Conservation (phyloP, 2,113 vertebrate species). For the Ivindomyrus marchei region DNA sequence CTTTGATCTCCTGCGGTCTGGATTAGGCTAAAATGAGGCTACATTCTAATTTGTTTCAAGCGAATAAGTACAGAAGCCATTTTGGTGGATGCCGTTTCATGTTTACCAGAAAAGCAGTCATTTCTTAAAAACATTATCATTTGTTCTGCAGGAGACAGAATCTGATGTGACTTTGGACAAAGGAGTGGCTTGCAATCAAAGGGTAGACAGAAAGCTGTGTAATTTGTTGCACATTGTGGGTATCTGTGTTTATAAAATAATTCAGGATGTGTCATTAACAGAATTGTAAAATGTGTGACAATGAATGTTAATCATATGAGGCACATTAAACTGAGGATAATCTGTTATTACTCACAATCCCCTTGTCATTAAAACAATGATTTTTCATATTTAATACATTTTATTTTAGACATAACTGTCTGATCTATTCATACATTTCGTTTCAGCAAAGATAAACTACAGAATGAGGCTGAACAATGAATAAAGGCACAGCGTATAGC, state of each 20-base stretch:
- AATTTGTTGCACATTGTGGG: background rate
- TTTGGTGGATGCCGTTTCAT: background rate
- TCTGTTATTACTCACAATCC: background rate
- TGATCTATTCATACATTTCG: background rate
- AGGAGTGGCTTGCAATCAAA: background rate
- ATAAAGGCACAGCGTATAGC: background rate
- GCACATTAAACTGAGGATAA: background rate
- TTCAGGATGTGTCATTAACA: background rate
- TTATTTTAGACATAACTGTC: background rate
- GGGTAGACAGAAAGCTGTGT: background rate
- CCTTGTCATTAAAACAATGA: background rate
- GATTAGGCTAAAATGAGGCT: background rate
- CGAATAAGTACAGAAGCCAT: background rate
- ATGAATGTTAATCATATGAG: background rate
- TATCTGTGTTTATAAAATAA: background rate
- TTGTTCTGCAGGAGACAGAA: background rate
- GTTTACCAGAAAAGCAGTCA: background rate
- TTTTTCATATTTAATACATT: background rate
- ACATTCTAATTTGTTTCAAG: background rate
- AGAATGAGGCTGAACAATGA: background rate
- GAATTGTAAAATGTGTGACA: background rate
- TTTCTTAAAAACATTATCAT: background rate
- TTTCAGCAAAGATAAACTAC: background rate
- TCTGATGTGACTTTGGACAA: background rate
- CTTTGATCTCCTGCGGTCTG: slow-evolving; percentile 1